These are phyloP conservation scores for Venustaconcha ellipsiformis DNA, from an alignment of 1,140 invertebrate genomes.

Conservation along the genomic window DNA sequence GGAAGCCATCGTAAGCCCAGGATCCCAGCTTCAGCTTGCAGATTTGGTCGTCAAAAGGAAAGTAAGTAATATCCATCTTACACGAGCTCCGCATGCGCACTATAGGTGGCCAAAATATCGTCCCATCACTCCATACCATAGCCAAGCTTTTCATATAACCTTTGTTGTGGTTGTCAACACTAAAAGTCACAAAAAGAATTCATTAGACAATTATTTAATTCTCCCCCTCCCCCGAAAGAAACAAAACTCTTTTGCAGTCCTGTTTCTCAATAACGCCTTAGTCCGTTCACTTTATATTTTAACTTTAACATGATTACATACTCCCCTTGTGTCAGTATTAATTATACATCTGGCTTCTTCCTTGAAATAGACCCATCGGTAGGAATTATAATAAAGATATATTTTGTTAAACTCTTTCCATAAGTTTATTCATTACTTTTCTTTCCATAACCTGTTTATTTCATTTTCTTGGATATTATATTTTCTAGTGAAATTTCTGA, in stretches of 20 bases:
- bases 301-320: neutral
- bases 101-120: slow-evolving; percentile 75
- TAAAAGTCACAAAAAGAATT: slow-evolving; percentile 45
- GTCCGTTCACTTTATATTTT: too few relatives aligned
- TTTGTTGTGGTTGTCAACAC: slow-evolving; percentile 73
- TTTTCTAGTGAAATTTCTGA: too few relatives aligned
- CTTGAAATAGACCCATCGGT: neutral
- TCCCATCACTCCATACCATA: slow-evolving; percentile 71
- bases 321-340: neutral
- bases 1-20: slow-evolving; percentile 75
- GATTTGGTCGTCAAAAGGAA: slow-evolving; percentile 98
- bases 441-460: too few relatives aligned
- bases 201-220: too few relatives aligned
- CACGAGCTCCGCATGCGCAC: slow-evolving; percentile 73
- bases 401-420: neutral
- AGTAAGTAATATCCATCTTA: slow-evolving; percentile 99
- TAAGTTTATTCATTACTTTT: too few relatives aligned
- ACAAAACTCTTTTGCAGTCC: neutral
- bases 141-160: slow-evolving; percentile 72
- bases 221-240: neutral
- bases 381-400: neutral
- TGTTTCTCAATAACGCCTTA: too few relatives aligned
- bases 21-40: slow-evolving; percentile 86
- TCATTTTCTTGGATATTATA: too few relatives aligned
- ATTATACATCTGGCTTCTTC: neutral